Conservation (phyloP, 2,797 vertebrate genomes). For the Hyperoplus immaculatus region DNA sequence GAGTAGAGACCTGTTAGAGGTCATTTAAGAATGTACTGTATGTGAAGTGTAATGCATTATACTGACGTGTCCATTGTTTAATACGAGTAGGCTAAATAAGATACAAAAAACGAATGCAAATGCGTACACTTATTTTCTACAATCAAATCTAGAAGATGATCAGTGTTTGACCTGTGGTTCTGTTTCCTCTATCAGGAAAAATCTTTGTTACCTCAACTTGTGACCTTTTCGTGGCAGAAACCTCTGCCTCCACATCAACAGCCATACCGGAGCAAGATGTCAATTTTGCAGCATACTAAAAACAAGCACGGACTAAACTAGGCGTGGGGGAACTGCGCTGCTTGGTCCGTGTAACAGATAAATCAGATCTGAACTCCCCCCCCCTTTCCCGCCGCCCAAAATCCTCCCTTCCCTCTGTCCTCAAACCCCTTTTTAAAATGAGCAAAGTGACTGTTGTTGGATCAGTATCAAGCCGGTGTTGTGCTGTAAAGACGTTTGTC, state of each 20-base stretch:
- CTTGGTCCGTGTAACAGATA: constrained; percentile 69
- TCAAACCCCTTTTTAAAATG: constrained; percentile 67
- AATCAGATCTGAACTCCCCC: constrained; percentile 55
- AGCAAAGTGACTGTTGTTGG: constrained; percentile 78
- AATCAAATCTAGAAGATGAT: background rate
- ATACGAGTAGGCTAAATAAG: no score
- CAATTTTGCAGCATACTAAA: constrained; percentile 74
- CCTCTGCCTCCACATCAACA: constrained; percentile 86
- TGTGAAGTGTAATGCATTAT: background rate
- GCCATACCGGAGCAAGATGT: constrained; percentile 87
- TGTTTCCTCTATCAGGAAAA: constrained; percentile 67
- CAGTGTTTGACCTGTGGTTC: background rate
- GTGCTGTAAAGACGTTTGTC: constrained; percentile 76
- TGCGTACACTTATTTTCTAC: background rate
- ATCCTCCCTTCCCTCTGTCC: constrained; percentile 3
- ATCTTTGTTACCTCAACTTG: constrained; percentile 89
- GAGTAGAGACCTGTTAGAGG: background rate
- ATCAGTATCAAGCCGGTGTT: constrained; percentile 72
- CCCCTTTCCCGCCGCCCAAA: background rate
- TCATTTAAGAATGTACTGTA: background rate
- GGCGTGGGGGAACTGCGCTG: constrained; percentile 69
- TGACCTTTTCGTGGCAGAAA: constrained; percentile 85
- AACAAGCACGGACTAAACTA: constrained; percentile 68
- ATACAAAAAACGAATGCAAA: no score
- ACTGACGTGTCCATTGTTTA: background rate